Evolutionary conservation across 2,888 invertebrate species (phyloP), one percentile per base, ranked within the genome.

Genomic region (Listrodromus nycthemerus): DNA sequence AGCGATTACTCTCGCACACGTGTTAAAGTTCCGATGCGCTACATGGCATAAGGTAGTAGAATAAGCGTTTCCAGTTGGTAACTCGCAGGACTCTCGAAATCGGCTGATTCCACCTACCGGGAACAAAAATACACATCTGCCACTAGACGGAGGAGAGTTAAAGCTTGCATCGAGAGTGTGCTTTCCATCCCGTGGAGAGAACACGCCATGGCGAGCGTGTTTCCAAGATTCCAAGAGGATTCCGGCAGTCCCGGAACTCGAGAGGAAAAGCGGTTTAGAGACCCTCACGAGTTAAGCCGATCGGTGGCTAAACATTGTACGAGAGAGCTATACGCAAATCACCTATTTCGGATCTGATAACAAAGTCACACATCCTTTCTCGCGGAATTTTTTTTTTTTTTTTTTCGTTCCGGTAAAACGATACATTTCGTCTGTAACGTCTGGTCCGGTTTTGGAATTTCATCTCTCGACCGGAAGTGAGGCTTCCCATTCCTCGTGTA

Each of bases 181-280:
- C 73, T 45, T 74, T 30, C 63, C 48, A 58, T 21, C 52, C 70
- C 37, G n/a, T 48, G 24, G 13, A 21, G 63, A 13, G 63, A 30
- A 81, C 10, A 24, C 21, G 27, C 50, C 21, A 52, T 66, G 48
- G 45, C 50, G 74, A 65, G 71, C 78, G 79, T 82, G 82, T 75
- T 81, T 84, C 58, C 79, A 71, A 78, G 24, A 79, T 75, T 71
- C 70, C 78, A 82, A 79, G 74, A 75, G 75, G 82, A 82, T 84
- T 84, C 78, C 69, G 50, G 13, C 78, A 81, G 76, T 79, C 81
- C 45, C 69, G 65, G 58, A 82, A 82, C 82, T 84, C 84, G 71
- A 79, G 78, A 75, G 82, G 81, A 82, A 84, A 84, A 84, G 82
- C 84, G 75, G 84, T 78, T 84, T 84, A 84, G 81, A 69, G 70